A percentile compares a stretch with the other conserved stretches of the same genome.
These are phyloP conservation scores for Urocitellus parryii DNA, from an alignment of 2,113 vertebrate genomes.

Conservation along the genomic window DNA sequence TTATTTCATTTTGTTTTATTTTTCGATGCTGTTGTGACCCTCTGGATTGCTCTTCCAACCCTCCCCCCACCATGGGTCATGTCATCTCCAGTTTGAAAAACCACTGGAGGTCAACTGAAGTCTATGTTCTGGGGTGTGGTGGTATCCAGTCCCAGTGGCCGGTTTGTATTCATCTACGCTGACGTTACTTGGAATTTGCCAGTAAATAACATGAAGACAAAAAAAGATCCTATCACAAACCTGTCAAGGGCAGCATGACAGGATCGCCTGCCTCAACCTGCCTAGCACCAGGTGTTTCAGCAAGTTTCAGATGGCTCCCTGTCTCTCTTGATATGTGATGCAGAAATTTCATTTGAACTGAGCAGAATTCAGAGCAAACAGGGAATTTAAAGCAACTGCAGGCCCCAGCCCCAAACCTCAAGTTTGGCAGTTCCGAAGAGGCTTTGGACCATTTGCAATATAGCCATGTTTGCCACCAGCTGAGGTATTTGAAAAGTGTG, in stretches of 20 bases:
- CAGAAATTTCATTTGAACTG: slow-evolving; percentile 58
- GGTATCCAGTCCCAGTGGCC: background rate
- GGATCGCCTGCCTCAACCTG: slow-evolving; percentile 50
- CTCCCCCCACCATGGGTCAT: background rate
- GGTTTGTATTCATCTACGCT: background rate
- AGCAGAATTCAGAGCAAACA: slow-evolving; percentile 60
- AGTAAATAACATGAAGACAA: slow-evolving; percentile 67
- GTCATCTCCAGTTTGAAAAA: background rate
- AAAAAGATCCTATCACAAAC: slow-evolving; percentile 63
- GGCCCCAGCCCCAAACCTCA: slow-evolving; percentile 23
- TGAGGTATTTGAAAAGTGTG: slow-evolving; percentile 45
- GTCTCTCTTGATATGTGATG: slow-evolving; percentile 42
- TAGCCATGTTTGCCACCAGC: background rate
- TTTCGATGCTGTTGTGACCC: background rate
- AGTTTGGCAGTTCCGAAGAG: slow-evolving; percentile 5
- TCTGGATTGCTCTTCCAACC: background rate
- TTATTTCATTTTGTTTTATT: slow-evolving; percentile 34
- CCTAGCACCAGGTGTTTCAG: slow-evolving; percentile 46
- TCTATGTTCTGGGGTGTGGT: background rate
- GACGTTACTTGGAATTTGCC: slow-evolving; percentile 52
- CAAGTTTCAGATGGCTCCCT: slow-evolving; percentile 57
- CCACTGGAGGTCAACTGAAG: background rate
- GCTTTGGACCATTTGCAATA: background rate
- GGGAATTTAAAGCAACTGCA: slow-evolving; percentile 40
- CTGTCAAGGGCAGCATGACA: slow-evolving; percentile 35